Base-by-base conservation (phyloP, 2,888 invertebrate genomes). In the Hemistola chrysoprasaria region DNA sequence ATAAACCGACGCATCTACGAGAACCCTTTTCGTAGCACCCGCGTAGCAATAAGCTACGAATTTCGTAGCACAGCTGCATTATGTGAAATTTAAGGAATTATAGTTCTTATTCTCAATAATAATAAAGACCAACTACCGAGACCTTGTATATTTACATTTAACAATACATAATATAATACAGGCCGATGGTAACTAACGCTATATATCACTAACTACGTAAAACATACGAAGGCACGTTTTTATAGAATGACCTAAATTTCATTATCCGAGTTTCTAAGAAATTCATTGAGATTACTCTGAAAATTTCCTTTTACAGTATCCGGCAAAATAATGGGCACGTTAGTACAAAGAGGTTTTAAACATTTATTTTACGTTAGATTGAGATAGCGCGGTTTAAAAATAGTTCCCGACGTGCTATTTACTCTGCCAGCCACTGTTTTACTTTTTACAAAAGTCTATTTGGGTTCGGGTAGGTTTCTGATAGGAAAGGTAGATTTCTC, bases 221-320 rank as follows among this genome's bases (percentile, higher is more conserved):
- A 82, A 78, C 76, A 71, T 69, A 83, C 64, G 78, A 87, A 87
- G 87, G 87, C 87, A 87, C 87, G 83, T 84, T 73, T 82, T 70
- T 71, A 79, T 69, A 83, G 71, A 71, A 78, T 70, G 65, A 75
- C 70, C 78, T 80, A 81, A 37, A 71, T 63, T 70, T 40, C 34
- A 21, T 28, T 36, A 36, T 41, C 16, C 37, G 11, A 31, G 34
- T n/a, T 33, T 37, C 32, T 42, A 37, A 30, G 37, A 32, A 36
- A 42, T 37, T 37, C 30, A 21, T 16, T 20, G 22, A 23, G 30
- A 9, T 20, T 26, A 11, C n/a, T 8, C 22, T 28, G 11, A 28
- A 8, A 3, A 22, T 22, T 22, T 23, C 8, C 7, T 27, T 27
- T 23, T 32, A 32, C 11, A 23, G 11, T 3, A 3, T 16, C 30